Percentiles rank a stretch among this genome's conserved stretches.
Evolutionary conservation across 2,797 vertebrate genomes (phyloP).

Genomic region (Myripristis murdjan): DNA sequence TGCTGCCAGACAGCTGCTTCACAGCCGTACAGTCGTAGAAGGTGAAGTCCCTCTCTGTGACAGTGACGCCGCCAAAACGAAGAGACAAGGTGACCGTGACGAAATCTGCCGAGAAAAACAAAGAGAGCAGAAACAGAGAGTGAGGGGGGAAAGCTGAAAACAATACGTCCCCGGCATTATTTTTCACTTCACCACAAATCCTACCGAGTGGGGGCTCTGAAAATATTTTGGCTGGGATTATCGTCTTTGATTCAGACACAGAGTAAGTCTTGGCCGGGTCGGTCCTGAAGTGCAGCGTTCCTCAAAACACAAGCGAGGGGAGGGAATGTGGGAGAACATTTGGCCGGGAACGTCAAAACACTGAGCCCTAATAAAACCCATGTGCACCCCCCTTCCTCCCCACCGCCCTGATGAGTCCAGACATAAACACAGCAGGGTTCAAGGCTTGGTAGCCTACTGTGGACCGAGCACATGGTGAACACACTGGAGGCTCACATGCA

Average conservation of each 20-base stretch:
- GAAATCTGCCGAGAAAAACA: conserved; percentile 87
- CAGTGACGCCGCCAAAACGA: conserved; percentile 88
- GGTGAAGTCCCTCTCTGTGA: conserved; percentile 89
- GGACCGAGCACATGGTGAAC: not conserved
- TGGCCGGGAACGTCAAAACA: conserved; percentile 32
- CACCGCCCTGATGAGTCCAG: conserved; percentile 28
- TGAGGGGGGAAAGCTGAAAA: conserved; percentile 13
- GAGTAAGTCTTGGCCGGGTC: conserved; percentile 20
- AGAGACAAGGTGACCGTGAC: conserved; percentile 90
- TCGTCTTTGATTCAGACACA: conserved; percentile 24
- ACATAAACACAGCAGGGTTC: conserved; percentile 48
- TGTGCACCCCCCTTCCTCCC: conserved; percentile 39
- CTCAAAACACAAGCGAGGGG: conserved; percentile 36
- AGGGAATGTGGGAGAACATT: conserved; percentile 33
- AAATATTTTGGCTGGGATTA: conserved; percentile 58
- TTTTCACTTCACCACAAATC: conserved; percentile 7
- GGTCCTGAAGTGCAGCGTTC: conserved; percentile 30
- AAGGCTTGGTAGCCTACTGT: conserved; percentile 30
- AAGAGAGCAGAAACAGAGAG: not conserved
- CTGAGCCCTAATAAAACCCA: conserved; percentile 55
- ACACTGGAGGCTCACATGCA: not conserved
- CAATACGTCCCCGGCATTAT: conserved; percentile 2
- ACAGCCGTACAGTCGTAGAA: conserved; percentile 95
- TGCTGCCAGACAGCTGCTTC: conserved; percentile 90
- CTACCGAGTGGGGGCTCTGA: not conserved